phyloP scores from a whole-genome alignment of 2,888 invertebrate species.

The Calameuta pallipes region DNA sequence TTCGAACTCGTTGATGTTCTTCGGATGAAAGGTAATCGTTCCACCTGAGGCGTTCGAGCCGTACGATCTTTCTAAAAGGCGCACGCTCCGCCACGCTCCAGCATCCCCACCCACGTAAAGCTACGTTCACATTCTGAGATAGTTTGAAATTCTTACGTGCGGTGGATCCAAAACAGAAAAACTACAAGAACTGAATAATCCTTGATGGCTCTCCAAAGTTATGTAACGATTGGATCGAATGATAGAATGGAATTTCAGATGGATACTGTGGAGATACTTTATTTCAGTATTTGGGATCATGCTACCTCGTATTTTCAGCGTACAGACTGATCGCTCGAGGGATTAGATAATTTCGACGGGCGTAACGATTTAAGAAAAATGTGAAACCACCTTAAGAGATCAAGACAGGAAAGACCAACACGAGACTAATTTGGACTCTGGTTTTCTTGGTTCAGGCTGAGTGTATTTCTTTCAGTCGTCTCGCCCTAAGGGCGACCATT shows the following conservation, averaged over 20 bases:
- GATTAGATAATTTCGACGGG: not conserved
- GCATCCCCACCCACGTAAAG: slow-evolving; percentile 44
- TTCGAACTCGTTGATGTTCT: slow-evolving; percentile 52
- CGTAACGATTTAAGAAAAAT: not conserved
- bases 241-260: not conserved
- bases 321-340: not conserved
- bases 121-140: slow-evolving; percentile 8
- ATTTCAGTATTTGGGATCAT: not conserved
- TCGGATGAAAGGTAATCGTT: slow-evolving; percentile 57
- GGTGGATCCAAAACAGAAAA: not conserved
- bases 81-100: slow-evolving; percentile 58
- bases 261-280: not conserved
- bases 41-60: slow-evolving; percentile 51
- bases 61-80: slow-evolving; percentile 49
- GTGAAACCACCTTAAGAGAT: not conserved
- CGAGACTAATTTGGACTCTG: slow-evolving; percentile 21
- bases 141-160: not conserved
- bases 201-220: not conserved
- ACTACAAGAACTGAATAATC: not conserved
- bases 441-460: slow-evolving; percentile 15
- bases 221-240: not conserved
- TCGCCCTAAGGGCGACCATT: slow-evolving; percentile 44
- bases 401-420: not conserved
- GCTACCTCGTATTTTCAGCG: not conserved
- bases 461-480: slow-evolving; percentile 26